Evolutionary conservation across 2,113 vertebrate genomes (phyloP).

Genomic region (Cyphomyrus discorhynchus): DNA sequence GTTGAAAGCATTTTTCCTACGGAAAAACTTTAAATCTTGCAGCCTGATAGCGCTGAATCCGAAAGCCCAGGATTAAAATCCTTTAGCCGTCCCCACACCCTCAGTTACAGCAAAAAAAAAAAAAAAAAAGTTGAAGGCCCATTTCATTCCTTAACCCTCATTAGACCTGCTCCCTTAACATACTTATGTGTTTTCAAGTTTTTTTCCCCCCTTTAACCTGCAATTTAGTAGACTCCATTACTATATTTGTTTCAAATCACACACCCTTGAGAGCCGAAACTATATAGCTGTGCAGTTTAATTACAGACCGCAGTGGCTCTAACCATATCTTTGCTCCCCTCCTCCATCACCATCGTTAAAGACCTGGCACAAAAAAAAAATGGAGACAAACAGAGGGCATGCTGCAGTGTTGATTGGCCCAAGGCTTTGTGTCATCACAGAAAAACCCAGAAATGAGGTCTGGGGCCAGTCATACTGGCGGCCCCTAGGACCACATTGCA

Average conservation of each 20-base stretch:
- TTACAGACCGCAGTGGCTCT: slow-evolving; percentile 54
- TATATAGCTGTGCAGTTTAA: slow-evolving; percentile 55
- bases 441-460: background rate
- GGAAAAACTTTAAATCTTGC: background rate
- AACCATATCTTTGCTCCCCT: slow-evolving; percentile 54
- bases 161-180: slow-evolving; percentile 18
- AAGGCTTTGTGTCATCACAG: background rate
- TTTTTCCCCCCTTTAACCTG: slow-evolving; percentile 44
- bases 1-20: background rate
- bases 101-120: background rate
- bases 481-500: background rate
- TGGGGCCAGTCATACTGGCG: background rate
- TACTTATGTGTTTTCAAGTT: slow-evolving; percentile 45
- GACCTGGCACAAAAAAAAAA: background rate
- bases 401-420: background rate
- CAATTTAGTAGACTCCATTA: slow-evolving; percentile 61
- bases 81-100: background rate
- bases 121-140: background rate
- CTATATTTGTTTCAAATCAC: slow-evolving; percentile 63
- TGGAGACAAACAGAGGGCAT: background rate
- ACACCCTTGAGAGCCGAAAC: slow-evolving; percentile 49
- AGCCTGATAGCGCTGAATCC: background rate
- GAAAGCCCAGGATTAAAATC: background rate
- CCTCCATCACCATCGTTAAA: slow-evolving; percentile 29
- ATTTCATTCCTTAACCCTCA: slow-evolving; percentile 14